Base-by-base conservation (phyloP, 2,797 vertebrate species). In the Parambassis ranga region DNA sequence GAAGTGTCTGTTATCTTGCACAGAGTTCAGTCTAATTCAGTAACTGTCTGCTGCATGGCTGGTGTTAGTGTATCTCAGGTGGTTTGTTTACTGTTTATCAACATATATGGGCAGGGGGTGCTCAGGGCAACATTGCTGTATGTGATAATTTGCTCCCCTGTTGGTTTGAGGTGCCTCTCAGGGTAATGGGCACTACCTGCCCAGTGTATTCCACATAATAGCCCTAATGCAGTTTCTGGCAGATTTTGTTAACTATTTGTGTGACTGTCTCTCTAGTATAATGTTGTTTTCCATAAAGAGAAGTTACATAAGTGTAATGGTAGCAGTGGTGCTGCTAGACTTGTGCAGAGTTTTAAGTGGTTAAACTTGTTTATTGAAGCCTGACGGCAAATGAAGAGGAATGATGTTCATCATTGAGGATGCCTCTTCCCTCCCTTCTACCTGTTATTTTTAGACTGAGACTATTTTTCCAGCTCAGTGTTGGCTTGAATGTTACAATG, bases 401-500 rank as follows among this genome's bases (percentile, higher is more conserved):
- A 32, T 19, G n/a, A 36, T 30, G 46, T 56, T 44, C 36, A 52
- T 71, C 35, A 28, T 14, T 1, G 28, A 15, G 10, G 58, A 35
- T 28, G 44, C 15, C 10, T 10, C 23, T 18, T 13, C 31, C 7
- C 36, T 32, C 32, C 7, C 28, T 57, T 28, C 56, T 16, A 28
- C 11, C 24, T 55, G 35, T 16, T 50, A 41, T 61, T 42, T 31
- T 48, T 14, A 23, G 13, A 31, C 52, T 26, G 27, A 22, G 36
- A 57, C n/a, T 37, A 56, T 33, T 20, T 56, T 3, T 15, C 22
- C 11, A 33, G 18, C 49, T 42, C 41, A 10, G 13, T n/a, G 2
- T 20, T 14, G 27, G 46, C 48, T 27, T 62, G 26, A 82, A 82
- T 77, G 64, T 75, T 65, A 50, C 47, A 31, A 0, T 36, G 23